Percentiles rank a stretch among this genome's conserved stretches.
phyloP scores from a whole-genome alignment of 2,888 invertebrate species.

The Caenorhabditis angaria region DNA sequence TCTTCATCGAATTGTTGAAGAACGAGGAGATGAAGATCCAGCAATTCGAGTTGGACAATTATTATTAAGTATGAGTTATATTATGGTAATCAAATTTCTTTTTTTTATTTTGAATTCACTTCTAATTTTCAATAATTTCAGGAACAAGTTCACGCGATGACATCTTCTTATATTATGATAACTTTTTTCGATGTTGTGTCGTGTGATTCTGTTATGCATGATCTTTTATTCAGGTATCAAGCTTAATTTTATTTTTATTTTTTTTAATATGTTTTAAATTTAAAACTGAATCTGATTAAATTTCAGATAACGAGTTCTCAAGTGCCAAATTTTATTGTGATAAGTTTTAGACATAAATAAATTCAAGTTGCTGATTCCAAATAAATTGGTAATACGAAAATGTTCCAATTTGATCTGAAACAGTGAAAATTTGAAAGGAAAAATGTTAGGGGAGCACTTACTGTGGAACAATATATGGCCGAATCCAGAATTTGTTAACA shows the following conservation, averaged over 20 bases:
- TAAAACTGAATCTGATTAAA: not conserved
- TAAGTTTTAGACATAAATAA: not conserved
- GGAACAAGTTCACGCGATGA: slow-evolving; percentile 52
- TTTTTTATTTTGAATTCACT: too few relatives aligned
- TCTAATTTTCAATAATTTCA: too few relatives aligned
- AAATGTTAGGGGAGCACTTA: not conserved
- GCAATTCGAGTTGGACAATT: slow-evolving; percentile 48
- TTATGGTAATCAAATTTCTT: too few relatives aligned
- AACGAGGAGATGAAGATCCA: slow-evolving; percentile 40
- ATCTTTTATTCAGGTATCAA: slow-evolving; percentile 35
- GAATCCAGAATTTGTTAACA: slow-evolving; percentile 23
- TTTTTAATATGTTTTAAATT: not conserved
- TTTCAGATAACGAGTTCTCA: slow-evolving; percentile 10
- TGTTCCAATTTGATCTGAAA: slow-evolving; percentile 23
- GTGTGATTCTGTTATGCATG: slow-evolving; percentile 48
- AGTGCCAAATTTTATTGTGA: slow-evolving; percentile 1
- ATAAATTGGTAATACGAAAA: slow-evolving; percentile 37
- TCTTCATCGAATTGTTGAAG: slow-evolving; percentile 50
- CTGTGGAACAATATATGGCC: slow-evolving; percentile 27
- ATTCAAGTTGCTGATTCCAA: slow-evolving; percentile 16
- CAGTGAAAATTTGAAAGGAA: not conserved
- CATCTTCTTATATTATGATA: slow-evolving; percentile 43
- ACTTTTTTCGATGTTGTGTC: slow-evolving; percentile 53
- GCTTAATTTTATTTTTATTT: not conserved
- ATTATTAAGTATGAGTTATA: slow-evolving; percentile 51